phyloP scores from a whole-genome alignment of 1,140 invertebrate genomes.

The Zaprionus tsacasi region DNA sequence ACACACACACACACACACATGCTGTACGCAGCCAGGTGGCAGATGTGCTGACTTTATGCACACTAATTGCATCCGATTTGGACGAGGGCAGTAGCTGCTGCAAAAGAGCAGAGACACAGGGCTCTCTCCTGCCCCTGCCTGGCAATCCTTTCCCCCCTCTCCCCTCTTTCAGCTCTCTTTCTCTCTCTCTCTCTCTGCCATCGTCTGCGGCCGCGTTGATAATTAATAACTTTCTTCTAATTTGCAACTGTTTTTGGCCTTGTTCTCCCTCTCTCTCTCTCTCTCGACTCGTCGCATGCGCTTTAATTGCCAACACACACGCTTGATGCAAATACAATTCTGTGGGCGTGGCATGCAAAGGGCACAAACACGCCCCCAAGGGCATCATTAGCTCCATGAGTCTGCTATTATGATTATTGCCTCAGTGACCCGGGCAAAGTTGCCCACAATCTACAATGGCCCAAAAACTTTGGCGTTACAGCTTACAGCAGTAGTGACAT shows the following conservation, averaged over 20 bases:
- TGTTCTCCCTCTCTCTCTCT: background rate
- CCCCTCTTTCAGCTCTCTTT: too few species aligned
- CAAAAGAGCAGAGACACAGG: background rate
- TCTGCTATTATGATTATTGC: constrained; percentile 65
- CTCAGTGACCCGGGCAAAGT: constrained; percentile 24
- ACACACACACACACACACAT: constrained; percentile 1
- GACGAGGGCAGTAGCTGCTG: constrained; percentile 5
- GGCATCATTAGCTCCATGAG: constrained; percentile 64
- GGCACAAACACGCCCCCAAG: constrained; percentile 23
- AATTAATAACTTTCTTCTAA: constrained; percentile 38
- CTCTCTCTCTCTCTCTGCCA: background rate
- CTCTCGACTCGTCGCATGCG: background rate
- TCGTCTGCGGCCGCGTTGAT: background rate
- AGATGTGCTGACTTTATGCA: constrained; percentile 13
- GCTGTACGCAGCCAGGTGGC: background rate
- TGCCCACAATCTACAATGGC: constrained; percentile 13
- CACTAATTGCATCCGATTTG: constrained; percentile 29
- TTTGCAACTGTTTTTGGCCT: constrained; percentile 26
- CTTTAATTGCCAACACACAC: constrained; percentile 5
- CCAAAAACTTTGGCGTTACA: constrained; percentile 34
- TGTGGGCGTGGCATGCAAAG: constrained; percentile 20
- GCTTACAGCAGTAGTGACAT: constrained; percentile 10
- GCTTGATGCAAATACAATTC: constrained; percentile 26
- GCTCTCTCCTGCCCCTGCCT: too few species aligned
- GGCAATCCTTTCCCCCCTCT: background rate